A percentile compares a stretch with the other conserved stretches of the same genome.
Evolutionary conservation across 2,888 invertebrate species (phyloP).

Genomic region (Leptinotarsa peninsularis): DNA sequence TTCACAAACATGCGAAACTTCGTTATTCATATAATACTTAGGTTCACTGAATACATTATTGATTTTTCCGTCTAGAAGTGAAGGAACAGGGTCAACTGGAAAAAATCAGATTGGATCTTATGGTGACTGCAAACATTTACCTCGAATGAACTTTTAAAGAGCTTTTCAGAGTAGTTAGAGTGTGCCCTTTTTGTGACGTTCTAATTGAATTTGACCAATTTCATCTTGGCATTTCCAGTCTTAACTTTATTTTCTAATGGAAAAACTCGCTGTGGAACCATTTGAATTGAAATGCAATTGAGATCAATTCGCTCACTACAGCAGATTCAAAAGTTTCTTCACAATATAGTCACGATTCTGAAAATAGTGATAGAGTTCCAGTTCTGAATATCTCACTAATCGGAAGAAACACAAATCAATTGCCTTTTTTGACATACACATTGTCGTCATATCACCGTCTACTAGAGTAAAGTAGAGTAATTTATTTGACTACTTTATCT

Average conservation of each 20-base stretch:
- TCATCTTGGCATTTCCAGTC: slow-evolving; percentile 17
- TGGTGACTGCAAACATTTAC: slow-evolving; percentile 16
- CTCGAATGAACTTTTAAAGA: slow-evolving; percentile 21
- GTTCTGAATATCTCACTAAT: too few relatives aligned
- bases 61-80: neutral
- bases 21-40: neutral
- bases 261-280: slow-evolving; percentile 4
- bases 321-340: neutral
- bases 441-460: too few relatives aligned
- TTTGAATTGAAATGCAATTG: neutral
- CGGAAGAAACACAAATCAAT: too few relatives aligned
- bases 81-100: neutral
- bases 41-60: neutral
- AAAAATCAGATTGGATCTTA: slow-evolving; percentile 6
- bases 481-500: too few relatives aligned
- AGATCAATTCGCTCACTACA: neutral
- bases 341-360: neutral
- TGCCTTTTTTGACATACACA: too few relatives aligned
- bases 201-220: slow-evolving; percentile 33
- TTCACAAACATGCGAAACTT: neutral
- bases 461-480: too few relatives aligned
- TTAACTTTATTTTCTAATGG: slow-evolving; percentile 1
- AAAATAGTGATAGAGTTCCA: neutral
- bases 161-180: slow-evolving; percentile 13
- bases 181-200: slow-evolving; percentile 9